Evolutionary conservation across 1,140 invertebrate species (phyloP), one percentile per base, ranked within the genome.

Genomic region (Drosophila tropicalis): DNA sequence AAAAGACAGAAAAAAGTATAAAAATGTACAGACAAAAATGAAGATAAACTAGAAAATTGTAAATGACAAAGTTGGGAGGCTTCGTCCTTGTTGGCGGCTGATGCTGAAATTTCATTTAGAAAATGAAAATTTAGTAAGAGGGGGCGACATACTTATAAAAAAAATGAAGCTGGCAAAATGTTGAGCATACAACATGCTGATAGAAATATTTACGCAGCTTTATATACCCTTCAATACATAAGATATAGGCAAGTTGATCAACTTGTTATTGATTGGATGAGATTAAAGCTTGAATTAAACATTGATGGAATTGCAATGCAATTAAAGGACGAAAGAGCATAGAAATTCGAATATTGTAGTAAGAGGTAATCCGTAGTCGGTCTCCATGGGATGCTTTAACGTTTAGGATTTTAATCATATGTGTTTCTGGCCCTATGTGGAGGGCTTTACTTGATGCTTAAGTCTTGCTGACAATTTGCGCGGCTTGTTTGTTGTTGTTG

Each of bases 51-150:
- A 86, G 84, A 79, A 57, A 19, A 25, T 51, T 13, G 62, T 41
- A 60, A 22, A 39, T 65, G 67, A 66, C 70, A 68, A 77, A 66
- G 78, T 72, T 67, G 75, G 62, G 47, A 63, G 51, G 41, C 12
- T 12, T 44, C 40, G 44, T 22, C 9, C 44, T 51, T 19, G 17
- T 51, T 19, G 44, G 44, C 19, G 44, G 12, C 17, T 22, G 17
- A 54, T 39, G 39, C 15, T 19, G 61, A 85, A 89, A 89, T 77
- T 89, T 87, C 76, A 87, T 87, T 87, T 87, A 70, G 72, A 75
- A 89, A 87, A 87, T 87, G 83, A 87, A 87, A 87, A 87, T 87
- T 80, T 87, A 89, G 57, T 73, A 87, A 79, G 62, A 58, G 44
- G 62, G 62, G 44, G 13, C 13, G n/a, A 10, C n/a, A 13, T 17